Percentiles rank a stretch among this genome's conserved stretches.
Conservation (phyloP, 1,140 invertebrate species). For the Araneus ventricosus region DNA sequence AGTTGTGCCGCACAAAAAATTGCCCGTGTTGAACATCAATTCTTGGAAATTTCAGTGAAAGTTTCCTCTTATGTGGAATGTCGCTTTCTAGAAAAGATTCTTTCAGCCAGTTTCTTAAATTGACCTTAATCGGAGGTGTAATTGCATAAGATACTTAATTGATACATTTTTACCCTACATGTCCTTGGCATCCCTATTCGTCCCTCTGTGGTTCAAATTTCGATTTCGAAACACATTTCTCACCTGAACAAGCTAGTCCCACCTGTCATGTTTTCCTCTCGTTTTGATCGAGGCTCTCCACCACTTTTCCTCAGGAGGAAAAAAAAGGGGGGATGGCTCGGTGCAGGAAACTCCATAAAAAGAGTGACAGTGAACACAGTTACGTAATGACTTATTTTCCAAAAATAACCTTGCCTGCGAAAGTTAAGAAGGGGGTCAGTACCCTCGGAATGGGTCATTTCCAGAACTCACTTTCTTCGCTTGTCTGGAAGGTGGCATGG, state of each 20-base stretch:
- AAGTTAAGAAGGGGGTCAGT: background rate
- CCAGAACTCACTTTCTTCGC: conserved; percentile 31
- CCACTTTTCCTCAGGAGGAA: background rate
- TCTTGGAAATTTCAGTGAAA: too few relatives aligned
- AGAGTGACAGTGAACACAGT: conserved; percentile 16
- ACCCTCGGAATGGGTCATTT: background rate
- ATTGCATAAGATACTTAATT: background rate
- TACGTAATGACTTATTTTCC: conserved; percentile 13
- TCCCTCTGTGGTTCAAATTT: background rate
- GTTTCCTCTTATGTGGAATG: too few relatives aligned
- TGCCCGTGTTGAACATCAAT: too few relatives aligned
- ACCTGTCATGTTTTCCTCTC: background rate
- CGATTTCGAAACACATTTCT: background rate
- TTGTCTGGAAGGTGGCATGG: background rate
- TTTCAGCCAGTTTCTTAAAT: background rate
- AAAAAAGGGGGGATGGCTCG: background rate
- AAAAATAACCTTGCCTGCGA: conserved; percentile 13
- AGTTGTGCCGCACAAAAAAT: too few relatives aligned
- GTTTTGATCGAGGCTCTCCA: background rate
- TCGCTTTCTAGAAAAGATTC: too few relatives aligned
- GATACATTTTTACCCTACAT: background rate
- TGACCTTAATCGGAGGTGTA: background rate
- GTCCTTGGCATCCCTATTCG: background rate
- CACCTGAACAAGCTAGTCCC: background rate
- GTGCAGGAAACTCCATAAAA: background rate